Base-by-base conservation (phyloP, 2,888 invertebrate species). In the Nudaria mundana region DNA sequence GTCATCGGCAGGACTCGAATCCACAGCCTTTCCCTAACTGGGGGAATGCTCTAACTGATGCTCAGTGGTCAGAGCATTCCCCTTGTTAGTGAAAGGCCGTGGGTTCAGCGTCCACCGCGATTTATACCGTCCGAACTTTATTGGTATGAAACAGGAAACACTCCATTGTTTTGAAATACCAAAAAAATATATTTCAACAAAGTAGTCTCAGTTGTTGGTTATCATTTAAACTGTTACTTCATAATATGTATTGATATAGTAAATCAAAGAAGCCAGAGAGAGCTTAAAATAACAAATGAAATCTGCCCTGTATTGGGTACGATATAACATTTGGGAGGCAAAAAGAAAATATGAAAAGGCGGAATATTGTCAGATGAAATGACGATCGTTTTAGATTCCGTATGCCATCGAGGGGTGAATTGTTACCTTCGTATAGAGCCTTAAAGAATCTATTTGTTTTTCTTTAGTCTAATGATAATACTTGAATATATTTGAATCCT, bases 281-380 rank as follows among this genome's bases (percentile, higher is more conserved):
- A 73, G 71, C 79, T 81, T 74, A 76, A 82, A 83, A 84, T 83
- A 85, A 84, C 84, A 86, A 82, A 85, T 79, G 73, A 76, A 86
- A 85, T 85, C 72, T 76, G 76, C 69, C 72, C 74, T 80, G 81
- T 83, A 80, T 82, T 77, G 79, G 75, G 77, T 72, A 67, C 74
- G 71, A 76, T 78, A 79, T 76, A 79, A 83, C 79, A 81, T 81
- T 84, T 75, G 73, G 73, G 64, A 76, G 73, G 81, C 73, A 80
- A 81, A 76, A 78, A 73, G 79, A 81, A 85, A 86, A 85, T 85
- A 86, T 87, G 85, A 81, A 83, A 86, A 83, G 79, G 76, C 79
- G 66, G 80, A 84, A 85, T 84, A 85, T 87, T 81, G 81, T 82
- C 80, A 78, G 81, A 78, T 84, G 74, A 84, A 84, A 87, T 87